phyloP scores from a whole-genome alignment of 1,140 invertebrate species.

The Pseudomyrmex gracilis region DNA sequence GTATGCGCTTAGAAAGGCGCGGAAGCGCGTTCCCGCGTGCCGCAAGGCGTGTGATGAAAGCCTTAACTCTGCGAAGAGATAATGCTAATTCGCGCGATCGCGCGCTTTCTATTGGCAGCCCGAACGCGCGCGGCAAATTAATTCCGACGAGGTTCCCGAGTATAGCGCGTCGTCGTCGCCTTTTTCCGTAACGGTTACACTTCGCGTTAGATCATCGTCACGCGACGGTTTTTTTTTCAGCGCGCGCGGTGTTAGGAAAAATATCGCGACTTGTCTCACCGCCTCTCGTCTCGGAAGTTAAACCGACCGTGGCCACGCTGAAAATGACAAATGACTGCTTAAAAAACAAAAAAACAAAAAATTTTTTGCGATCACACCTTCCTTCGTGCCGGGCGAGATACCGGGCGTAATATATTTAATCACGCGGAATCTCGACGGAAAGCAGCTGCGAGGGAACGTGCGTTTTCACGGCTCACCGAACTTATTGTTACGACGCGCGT shows the following conservation, averaged over 20 bases:
- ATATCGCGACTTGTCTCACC: neutral
- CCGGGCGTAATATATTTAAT: too few species aligned
- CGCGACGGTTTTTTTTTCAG: neutral
- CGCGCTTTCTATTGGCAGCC: slow-evolving; percentile 61
- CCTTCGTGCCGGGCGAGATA: neutral
- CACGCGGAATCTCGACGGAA: neutral
- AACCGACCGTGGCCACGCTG: neutral
- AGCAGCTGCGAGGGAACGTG: neutral
- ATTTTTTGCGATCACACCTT: too few species aligned
- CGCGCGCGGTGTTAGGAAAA: slow-evolving; percentile 6
- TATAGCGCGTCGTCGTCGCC: neutral
- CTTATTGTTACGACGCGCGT: neutral
- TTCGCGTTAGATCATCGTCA: slow-evolving; percentile 44
- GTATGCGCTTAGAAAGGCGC: slow-evolving; percentile 75
- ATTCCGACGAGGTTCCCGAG: slow-evolving; percentile 30
- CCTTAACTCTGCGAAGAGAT: slow-evolving; percentile 55
- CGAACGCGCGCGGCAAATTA: slow-evolving; percentile 27
- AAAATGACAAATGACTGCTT: slow-evolving; percentile 27
- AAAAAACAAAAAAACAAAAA: too few species aligned
- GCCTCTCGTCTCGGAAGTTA: neutral
- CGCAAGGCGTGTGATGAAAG: slow-evolving; percentile 41
- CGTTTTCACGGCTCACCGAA: slow-evolving; percentile 23
- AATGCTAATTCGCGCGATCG: slow-evolving; percentile 27
- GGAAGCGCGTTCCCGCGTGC: slow-evolving; percentile 65
- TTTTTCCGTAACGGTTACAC: slow-evolving; percentile 30